These are phyloP conservation scores for Choristoneura rosaceana DNA, from an alignment of 2,888 invertebrate species.

Conservation along the genomic window DNA sequence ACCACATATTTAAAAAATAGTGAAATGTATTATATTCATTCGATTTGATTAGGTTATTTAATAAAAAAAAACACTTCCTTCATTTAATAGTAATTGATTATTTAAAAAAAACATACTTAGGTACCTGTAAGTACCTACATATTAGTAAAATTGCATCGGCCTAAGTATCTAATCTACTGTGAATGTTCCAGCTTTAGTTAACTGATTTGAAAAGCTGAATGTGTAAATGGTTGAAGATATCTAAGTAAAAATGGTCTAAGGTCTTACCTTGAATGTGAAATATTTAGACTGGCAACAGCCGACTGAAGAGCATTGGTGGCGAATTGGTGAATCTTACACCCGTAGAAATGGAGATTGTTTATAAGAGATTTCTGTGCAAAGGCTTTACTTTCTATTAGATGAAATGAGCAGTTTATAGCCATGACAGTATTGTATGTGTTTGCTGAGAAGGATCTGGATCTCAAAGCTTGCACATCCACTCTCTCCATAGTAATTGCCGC, in stretches of 20 bases:
- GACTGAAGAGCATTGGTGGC: constrained; percentile 86
- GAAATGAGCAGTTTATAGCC: constrained; percentile 87
- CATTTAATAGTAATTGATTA: too few species aligned
- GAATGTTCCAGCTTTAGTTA: too few species aligned
- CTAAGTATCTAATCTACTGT: too few species aligned
- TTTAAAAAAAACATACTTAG: too few species aligned
- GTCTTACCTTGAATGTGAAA: constrained; percentile 87
- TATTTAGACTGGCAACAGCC: constrained; percentile 87
- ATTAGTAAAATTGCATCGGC: too few species aligned
- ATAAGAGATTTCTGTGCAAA: constrained; percentile 87
- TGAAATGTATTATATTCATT: too few species aligned
- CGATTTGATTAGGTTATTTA: too few species aligned
- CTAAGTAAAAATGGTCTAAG: constrained; percentile 4
- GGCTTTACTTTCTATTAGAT: constrained; percentile 86
- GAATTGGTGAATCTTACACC: constrained; percentile 84
- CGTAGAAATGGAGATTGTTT: constrained; percentile 85
- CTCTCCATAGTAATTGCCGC: constrained; percentile 84
- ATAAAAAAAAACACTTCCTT: too few species aligned
- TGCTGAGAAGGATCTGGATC: constrained; percentile 88
- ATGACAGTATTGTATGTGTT: constrained; percentile 87
- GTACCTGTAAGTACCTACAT: too few species aligned
- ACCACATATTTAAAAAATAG: too few species aligned
- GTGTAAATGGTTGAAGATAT: neutral
- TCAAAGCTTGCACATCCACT: constrained; percentile 83
- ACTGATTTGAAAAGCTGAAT: too few species aligned